phyloP scores from a whole-genome alignment of 2,113 vertebrate species.

The Seriola quinqueradiata region DNA sequence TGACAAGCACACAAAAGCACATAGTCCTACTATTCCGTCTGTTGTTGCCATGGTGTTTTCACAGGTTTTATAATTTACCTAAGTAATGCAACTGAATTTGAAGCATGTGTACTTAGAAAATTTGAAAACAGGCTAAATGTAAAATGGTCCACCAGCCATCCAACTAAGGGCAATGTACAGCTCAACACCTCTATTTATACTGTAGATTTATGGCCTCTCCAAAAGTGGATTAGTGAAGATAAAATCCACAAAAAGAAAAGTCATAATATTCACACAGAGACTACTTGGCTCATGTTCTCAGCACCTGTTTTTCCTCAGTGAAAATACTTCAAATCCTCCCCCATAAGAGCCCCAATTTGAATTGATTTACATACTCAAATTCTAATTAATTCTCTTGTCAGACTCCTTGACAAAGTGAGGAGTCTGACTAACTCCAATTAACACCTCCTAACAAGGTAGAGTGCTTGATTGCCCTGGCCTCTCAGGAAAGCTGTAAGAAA shows the following conservation, averaged over 20 bases:
- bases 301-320: conserved; percentile 71
- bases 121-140: conserved; percentile 36
- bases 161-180: conserved; percentile 50
- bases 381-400: conserved; percentile 89
- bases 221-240: conserved; percentile 67
- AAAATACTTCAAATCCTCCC: conserved; percentile 70
- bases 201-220: conserved; percentile 34
- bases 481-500: conserved; percentile 90
- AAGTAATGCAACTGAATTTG: conserved; percentile 51
- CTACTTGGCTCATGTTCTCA: conserved; percentile 65
- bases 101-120: conserved; percentile 45
- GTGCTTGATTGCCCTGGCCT: conserved; percentile 90
- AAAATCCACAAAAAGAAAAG: conserved; percentile 69
- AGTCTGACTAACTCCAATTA: conserved; percentile 98
- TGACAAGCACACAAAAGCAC: conserved; percentile 48
- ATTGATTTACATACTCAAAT: conserved; percentile 83
- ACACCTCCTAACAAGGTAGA: conserved; percentile 97
- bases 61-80: conserved; percentile 71
- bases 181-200: conserved; percentile 73
- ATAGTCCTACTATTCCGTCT: conserved; percentile 51
- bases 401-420: conserved; percentile 95
- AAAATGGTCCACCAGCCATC: conserved; percentile 52
- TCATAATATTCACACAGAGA: conserved; percentile 71
- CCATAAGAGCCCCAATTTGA: conserved; percentile 78
- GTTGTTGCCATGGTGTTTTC: conserved; percentile 74